phyloP scores from a whole-genome alignment of 1,140 invertebrate genomes.

The Tetraneura akinire region DNA sequence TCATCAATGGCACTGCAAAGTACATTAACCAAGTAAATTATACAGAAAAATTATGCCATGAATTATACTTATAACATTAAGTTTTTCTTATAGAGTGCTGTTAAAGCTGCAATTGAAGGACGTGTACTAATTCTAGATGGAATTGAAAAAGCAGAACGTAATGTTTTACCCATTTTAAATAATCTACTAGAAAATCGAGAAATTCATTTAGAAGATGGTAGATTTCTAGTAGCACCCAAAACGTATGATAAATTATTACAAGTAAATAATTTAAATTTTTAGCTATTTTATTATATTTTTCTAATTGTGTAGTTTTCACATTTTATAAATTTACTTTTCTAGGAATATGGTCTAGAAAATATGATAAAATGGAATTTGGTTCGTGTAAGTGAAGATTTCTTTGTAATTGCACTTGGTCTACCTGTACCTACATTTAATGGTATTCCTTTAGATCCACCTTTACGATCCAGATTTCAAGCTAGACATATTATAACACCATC shows the following conservation, averaged over 20 bases:
- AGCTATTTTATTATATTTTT: neutral
- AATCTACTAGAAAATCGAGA: constrained; percentile 98
- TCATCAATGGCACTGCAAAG: constrained; percentile 79
- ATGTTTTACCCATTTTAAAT: constrained; percentile 95
- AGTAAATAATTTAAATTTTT: constrained; percentile 62
- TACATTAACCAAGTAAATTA: constrained; percentile 86
- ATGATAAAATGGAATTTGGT: constrained; percentile 85
- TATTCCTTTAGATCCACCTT: constrained; percentile 91
- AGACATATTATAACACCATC: constrained; percentile 71
- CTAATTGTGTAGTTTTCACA: no score
- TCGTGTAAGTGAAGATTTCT: constrained; percentile 86
- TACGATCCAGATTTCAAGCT: constrained; percentile 92
- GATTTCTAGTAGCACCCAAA: constrained; percentile 83
- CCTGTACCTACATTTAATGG: constrained; percentile 81
- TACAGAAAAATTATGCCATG: neutral
- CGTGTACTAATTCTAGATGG: constrained; percentile 92
- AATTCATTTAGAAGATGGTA: constrained; percentile 97
- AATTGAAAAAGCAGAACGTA: constrained; percentile 95
- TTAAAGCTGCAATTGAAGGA: constrained; percentile 84
- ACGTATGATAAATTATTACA: constrained; percentile 89
- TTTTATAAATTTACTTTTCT: constrained; percentile 50
- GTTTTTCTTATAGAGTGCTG: constrained; percentile 71
- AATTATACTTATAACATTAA: neutral
- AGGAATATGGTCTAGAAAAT: constrained; percentile 78
- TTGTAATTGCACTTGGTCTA: constrained; percentile 86